Evolutionary conservation across 2,113 vertebrate species (phyloP).

Genomic region (Ictalurus furcatus): DNA sequence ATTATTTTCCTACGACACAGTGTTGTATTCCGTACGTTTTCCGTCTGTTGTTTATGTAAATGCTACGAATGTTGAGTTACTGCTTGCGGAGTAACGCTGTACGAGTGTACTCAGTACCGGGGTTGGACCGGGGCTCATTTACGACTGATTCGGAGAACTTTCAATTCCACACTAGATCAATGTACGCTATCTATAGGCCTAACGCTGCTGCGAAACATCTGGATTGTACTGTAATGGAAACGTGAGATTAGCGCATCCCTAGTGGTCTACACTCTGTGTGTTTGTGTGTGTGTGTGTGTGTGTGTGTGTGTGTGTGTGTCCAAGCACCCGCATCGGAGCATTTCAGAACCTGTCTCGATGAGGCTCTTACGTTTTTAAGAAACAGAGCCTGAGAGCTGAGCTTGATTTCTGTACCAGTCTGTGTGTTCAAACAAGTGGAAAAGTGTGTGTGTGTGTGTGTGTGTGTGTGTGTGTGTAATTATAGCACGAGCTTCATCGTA

Average conservation of each 20-base stretch:
- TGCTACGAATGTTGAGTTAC: not conserved
- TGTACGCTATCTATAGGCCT: not conserved
- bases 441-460: too few species aligned
- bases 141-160: too few species aligned
- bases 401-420: not conserved
- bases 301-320: slow-evolving; percentile 1
- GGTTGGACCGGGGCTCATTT: not conserved
- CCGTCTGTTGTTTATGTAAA: not conserved
- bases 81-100: not conserved
- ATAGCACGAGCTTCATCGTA: not conserved
- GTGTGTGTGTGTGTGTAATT: not conserved
- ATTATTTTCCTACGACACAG: not conserved
- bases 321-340: not conserved
- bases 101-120: not conserved
- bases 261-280: not conserved
- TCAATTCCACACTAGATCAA: not conserved
- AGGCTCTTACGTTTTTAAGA: not conserved
- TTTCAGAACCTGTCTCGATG: not conserved
- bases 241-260: not conserved
- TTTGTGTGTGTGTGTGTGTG: not conserved
- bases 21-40: not conserved
- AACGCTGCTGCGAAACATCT: too few species aligned
- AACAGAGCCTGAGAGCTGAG: not conserved
- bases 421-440: not conserved
- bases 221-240: not conserved